Base-by-base conservation (phyloP, 2,888 invertebrate species). In the Metellina segmentata region DNA sequence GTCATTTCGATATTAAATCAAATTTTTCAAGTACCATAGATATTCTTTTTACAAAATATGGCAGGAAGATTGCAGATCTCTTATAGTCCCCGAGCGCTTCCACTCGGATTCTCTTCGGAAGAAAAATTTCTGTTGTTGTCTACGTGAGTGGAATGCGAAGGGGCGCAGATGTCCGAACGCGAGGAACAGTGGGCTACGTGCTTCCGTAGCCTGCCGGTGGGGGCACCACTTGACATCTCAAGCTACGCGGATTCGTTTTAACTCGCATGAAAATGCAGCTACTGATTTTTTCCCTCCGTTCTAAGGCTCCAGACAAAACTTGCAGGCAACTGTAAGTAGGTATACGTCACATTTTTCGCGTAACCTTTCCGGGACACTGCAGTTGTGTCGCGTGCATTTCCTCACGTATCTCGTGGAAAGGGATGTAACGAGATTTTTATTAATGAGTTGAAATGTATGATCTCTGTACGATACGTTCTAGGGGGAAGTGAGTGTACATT, bases 1-100 rank as follows among this genome's bases (percentile, higher is more conserved):
- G 85, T 85, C 85, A 85, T 85, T 85, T 85, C 48, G 75, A 85
- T 75, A 85, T 85, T 85, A 85, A 85, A 85, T 85, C 85, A 85
- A 85, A 85, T 85, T 85, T 75, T 61, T 85, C 85, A 85, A 85
- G 74, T 53, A 85, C 85, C 74, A 48, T 51, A 75, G 85, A 61
- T 85, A 85, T 85, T 85, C 74, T 75, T 85, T 85, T 85, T 85
- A 48, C 85, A 53, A 61, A 85, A 85, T 75, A 75, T 85, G 75
- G 85, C 85, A 85, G 52, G 85, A 75, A 74, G 85, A 85, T 75
- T 81, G 70, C 70, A 70, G 51, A 61, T 61, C 7, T 72, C 83
- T 19, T 70, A 8, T 13, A 13, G 53, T 75, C 72, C 69, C 51
- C 11, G 16, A 19, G 19, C 52, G 20, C 51, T 19, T 6, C 20